A percentile compares a stretch with the other conserved stretches of the same genome.
Evolutionary conservation across 2,113 vertebrate genomes (phyloP).

Genomic region (Alectura lathami): DNA sequence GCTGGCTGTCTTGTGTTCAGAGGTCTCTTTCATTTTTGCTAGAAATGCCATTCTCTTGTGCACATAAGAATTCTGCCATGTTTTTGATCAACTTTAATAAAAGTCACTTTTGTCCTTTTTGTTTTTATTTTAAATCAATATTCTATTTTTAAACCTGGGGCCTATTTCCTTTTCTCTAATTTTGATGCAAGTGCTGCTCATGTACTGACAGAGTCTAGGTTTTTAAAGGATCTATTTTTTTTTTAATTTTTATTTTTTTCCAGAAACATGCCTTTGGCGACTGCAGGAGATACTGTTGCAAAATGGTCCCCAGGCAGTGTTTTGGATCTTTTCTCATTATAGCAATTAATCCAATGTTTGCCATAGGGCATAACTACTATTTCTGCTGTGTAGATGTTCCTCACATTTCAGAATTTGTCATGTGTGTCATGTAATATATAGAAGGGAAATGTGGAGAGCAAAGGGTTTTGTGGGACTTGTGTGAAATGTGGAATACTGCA

Average conservation of each 20-base stretch:
- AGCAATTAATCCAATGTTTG: constrained; percentile 8
- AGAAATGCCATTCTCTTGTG: background rate
- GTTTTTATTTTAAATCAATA: background rate
- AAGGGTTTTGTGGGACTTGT: background rate
- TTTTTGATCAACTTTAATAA: background rate
- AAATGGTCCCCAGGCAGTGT: background rate
- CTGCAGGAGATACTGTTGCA: background rate
- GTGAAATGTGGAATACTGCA: constrained; percentile 1
- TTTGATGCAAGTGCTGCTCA: background rate
- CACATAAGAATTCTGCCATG: background rate
- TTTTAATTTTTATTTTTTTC: background rate
- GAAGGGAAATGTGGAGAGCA: background rate
- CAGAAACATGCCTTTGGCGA: background rate
- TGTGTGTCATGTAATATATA: background rate
- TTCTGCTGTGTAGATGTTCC: background rate
- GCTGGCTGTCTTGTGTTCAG: background rate
- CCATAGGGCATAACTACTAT: background rate
- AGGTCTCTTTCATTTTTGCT: background rate
- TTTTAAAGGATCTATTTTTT: background rate
- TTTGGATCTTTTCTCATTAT: constrained; percentile 34
- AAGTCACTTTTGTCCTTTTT: background rate
- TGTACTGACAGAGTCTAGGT: background rate
- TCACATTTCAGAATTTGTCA: background rate
- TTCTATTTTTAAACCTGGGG: background rate
- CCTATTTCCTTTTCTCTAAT: background rate